Percentiles rank a stretch among this genome's conserved stretches.
Conservation (phyloP, 2,113 vertebrate genomes). For the Lontra canadensis region DNA sequence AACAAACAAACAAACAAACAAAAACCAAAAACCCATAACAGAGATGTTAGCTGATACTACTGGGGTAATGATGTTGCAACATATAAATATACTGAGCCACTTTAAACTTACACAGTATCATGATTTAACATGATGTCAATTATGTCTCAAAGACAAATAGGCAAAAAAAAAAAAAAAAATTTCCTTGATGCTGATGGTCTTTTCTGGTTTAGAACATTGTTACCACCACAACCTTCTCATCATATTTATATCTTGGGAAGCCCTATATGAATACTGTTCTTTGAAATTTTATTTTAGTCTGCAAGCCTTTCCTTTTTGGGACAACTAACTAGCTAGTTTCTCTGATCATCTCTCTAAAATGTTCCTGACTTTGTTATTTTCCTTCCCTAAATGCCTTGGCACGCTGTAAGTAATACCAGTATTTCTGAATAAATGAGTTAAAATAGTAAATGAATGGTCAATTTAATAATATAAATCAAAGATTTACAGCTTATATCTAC, state of each 20-base stretch:
- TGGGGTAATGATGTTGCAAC: neutral
- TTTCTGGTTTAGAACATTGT: neutral
- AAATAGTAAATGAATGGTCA: neutral
- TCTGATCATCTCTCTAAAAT: neutral
- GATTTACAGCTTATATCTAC: neutral
- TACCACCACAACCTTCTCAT: neutral
- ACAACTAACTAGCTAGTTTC: neutral
- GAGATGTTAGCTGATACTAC: neutral
- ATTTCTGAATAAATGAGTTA: neutral
- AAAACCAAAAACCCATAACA: neutral
- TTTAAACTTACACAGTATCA: neutral
- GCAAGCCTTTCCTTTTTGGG: neutral
- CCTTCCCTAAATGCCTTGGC: neutral
- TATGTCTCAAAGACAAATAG: neutral
- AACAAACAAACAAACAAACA: no score
- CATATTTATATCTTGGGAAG: neutral
- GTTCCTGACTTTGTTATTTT: neutral
- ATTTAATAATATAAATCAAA: neutral
- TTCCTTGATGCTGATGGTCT: neutral
- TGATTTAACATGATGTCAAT: neutral
- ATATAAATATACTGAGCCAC: neutral
- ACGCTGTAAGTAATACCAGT: neutral
- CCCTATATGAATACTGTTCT: neutral
- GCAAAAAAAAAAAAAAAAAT: neutral
- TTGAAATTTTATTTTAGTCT: neutral